These are phyloP conservation scores for Pipistrellus pygmaeus DNA, from an alignment of 2,797 vertebrate species.

Conservation along the genomic window DNA sequence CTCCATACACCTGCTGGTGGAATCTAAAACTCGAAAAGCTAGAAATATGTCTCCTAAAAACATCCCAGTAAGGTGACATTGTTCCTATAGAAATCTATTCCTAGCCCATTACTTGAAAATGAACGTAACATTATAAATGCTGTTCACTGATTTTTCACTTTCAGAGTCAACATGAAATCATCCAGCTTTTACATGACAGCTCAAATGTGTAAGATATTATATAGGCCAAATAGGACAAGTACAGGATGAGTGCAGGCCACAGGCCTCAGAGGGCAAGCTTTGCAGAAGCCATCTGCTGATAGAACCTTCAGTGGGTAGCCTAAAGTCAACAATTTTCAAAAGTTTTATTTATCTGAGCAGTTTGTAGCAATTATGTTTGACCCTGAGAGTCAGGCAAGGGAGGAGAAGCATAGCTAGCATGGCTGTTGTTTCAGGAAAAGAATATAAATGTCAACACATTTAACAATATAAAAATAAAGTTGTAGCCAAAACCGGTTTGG, in stretches of 20 bases:
- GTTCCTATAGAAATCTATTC: not conserved
- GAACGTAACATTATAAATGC: not conserved
- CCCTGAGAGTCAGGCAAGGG: not conserved
- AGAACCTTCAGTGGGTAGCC: not conserved
- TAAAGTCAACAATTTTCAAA: not conserved
- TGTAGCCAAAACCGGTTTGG: too few relatives aligned
- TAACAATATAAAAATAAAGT: too few relatives aligned
- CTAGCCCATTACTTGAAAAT: not conserved
- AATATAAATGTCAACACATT: not conserved
- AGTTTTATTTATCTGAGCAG: not conserved
- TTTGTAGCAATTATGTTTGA: not conserved
- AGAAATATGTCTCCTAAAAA: not conserved
- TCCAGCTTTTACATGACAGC: not conserved
- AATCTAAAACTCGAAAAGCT: not conserved
- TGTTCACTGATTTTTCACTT: constrained; percentile 13
- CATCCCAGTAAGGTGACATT: not conserved
- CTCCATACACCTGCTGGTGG: not conserved
- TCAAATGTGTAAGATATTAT: not conserved
- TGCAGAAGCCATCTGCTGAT: not conserved
- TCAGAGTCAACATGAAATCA: constrained; percentile 5
- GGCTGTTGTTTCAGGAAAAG: not conserved
- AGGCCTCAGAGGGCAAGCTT: not conserved
- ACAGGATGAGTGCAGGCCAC: not conserved
- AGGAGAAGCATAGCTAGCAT: not conserved
- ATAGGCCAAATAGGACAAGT: not conserved